Conservation (phyloP, 2,797 vertebrate species). For the Scolopax bukidnonensis region DNA sequence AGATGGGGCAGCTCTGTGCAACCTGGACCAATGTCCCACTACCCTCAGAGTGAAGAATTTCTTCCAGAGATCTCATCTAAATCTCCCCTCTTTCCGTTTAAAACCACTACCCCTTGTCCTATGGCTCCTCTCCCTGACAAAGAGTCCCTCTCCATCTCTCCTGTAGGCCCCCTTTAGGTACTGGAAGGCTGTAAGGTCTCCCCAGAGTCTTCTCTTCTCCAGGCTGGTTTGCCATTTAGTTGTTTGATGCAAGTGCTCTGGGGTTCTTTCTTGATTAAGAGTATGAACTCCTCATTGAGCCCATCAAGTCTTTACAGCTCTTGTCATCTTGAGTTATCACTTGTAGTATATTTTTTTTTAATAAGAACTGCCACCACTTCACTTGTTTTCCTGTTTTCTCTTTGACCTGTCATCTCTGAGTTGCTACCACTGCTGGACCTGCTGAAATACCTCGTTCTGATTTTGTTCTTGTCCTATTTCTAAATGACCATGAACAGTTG, state of each 20-base stretch:
- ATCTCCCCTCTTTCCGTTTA: too few species aligned
- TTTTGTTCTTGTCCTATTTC: neutral
- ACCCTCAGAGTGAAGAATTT: too few species aligned
- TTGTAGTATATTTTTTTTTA: neutral
- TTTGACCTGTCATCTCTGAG: neutral
- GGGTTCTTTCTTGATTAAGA: neutral
- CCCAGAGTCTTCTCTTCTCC: too few species aligned
- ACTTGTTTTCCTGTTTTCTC: neutral
- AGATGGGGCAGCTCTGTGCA: too few species aligned
- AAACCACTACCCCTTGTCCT: too few species aligned
- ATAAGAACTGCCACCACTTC: neutral
- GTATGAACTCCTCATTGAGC: neutral
- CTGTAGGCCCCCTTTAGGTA: too few species aligned
- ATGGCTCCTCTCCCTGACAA: too few species aligned
- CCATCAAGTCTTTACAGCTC: neutral
- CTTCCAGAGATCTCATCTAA: too few species aligned
- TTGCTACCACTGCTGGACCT: neutral
- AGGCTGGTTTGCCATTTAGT: neutral
- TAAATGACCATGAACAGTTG: neutral
- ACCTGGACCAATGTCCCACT: too few species aligned
- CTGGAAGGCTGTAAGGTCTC: too few species aligned
- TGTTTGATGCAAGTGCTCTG: neutral
- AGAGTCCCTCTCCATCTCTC: too few species aligned
- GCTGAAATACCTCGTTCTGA: neutral
- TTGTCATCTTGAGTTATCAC: neutral